Percentiles rank a stretch among this genome's conserved stretches.
These are phyloP conservation scores for Notodonta dromedarius DNA, from an alignment of 2,888 invertebrate genomes.

Conservation along the genomic window DNA sequence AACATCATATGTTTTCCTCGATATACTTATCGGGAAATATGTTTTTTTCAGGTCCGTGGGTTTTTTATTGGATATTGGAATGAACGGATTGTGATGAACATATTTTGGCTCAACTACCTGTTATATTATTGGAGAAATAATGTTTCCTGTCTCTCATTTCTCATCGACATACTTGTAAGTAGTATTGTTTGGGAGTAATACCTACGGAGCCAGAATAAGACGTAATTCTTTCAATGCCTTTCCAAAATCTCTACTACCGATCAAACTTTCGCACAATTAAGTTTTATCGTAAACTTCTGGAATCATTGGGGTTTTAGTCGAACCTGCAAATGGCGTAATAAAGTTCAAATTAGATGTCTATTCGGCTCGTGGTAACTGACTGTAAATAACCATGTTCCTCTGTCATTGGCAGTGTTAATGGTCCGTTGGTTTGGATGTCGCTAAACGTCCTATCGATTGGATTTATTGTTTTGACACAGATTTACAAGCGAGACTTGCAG, in stretches of 20 bases:
- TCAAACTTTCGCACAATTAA: slow-evolving; percentile 21
- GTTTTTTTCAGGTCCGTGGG: background rate
- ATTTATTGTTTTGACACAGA: slow-evolving; percentile 47
- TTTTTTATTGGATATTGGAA: background rate
- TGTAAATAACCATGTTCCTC: slow-evolving; percentile 56
- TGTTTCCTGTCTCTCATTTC: no score
- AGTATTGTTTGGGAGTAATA: no score
- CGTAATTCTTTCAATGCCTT: background rate
- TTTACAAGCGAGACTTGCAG: slow-evolving; percentile 14
- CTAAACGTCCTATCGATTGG: slow-evolving; percentile 50
- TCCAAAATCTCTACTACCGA: slow-evolving; percentile 6
- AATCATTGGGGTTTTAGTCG: slow-evolving; percentile 24
- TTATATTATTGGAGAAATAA: background rate
- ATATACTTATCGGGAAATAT: background rate
- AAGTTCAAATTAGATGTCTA: slow-evolving; percentile 49
- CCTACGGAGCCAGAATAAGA: background rate
- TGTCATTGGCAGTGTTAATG: slow-evolving; percentile 60
- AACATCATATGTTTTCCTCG: slow-evolving; percentile 25
- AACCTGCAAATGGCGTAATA: slow-evolving; percentile 43
- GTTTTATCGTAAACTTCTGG: slow-evolving; percentile 20
- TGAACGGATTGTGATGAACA: no score
- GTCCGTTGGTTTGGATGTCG: slow-evolving; percentile 65
- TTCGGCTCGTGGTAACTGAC: slow-evolving; percentile 45
- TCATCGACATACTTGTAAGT: no score
- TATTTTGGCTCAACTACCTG: no score